Conservation (phyloP, 1,140 invertebrate genomes). For the Orussus abietinus region DNA sequence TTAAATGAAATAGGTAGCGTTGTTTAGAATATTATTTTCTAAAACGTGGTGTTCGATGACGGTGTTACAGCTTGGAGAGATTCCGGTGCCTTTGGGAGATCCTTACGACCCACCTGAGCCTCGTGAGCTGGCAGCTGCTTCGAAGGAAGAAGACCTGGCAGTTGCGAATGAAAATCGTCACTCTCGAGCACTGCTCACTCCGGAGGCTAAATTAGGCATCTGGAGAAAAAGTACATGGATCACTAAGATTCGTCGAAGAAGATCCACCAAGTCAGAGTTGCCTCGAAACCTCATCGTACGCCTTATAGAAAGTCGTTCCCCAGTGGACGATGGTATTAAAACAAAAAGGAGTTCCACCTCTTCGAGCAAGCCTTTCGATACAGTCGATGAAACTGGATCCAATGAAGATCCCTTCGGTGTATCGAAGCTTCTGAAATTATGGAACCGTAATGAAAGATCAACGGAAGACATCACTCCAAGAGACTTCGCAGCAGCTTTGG, state of each 20-base stretch:
- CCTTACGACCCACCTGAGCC: slow-evolving; percentile 40
- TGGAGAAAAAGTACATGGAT: slow-evolving; percentile 42
- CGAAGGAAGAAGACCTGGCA: slow-evolving; percentile 36
- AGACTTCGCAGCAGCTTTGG: slow-evolving; percentile 23
- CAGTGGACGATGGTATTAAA: no score
- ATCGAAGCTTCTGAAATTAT: no score
- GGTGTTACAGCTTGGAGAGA: not conserved
- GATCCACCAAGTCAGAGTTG: slow-evolving; percentile 14
- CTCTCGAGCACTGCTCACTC: slow-evolving; percentile 17
- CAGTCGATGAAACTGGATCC: not conserved
- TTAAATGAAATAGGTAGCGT: no score
- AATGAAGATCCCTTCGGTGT: not conserved
- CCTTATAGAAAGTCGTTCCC: not conserved
- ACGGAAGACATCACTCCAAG: slow-evolving; percentile 23
- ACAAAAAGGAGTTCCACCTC: no score
- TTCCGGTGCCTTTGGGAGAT: slow-evolving; percentile 14
- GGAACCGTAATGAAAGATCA: slow-evolving; percentile 9
- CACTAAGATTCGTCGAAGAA: slow-evolving; percentile 28
- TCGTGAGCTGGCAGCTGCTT: slow-evolving; percentile 26
- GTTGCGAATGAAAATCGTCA: slow-evolving; percentile 37
- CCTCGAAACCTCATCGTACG: not conserved
- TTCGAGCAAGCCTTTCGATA: not conserved
- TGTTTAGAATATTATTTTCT: not conserved
- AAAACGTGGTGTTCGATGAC: not conserved
- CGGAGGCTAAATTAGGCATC: slow-evolving; percentile 28